Conservation (phyloP, 2,888 invertebrate species). For the Mallateleia sp. region DNA sequence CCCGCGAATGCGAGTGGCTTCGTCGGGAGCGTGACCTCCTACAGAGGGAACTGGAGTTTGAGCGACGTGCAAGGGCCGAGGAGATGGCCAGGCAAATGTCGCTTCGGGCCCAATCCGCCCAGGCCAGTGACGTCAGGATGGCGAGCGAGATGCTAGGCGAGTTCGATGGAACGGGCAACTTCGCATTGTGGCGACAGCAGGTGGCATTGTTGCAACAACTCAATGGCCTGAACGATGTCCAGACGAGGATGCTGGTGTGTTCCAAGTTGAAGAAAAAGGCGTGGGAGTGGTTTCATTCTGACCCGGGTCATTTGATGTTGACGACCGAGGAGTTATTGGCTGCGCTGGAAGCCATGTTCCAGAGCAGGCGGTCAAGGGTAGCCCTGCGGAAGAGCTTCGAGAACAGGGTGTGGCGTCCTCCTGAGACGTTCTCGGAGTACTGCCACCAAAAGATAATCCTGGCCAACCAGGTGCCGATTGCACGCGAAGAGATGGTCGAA, state of each 20-base stretch:
- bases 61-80: no score
- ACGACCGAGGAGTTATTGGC: conserved; percentile 39
- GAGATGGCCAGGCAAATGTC: no score
- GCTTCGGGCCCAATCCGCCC: no score
- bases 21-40: background rate
- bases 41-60: conserved; percentile 19
- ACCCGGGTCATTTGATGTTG: conserved; percentile 42
- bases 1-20: background rate
- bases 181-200: no score
- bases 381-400: conserved; percentile 47
- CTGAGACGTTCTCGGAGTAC: conserved; percentile 65
- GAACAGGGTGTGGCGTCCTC: conserved; percentile 20
- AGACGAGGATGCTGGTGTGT: conserved; percentile 33
- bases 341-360: conserved; percentile 45
- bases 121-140: no score
- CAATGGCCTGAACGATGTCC: no score
- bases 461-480: conserved; percentile 59
- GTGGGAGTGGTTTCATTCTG: conserved; percentile 63
- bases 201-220: no score
- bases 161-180: no score
- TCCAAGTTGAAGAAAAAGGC: conserved; percentile 65
- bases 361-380: conserved; percentile 29
- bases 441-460: conserved; percentile 65
- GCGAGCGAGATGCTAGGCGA: no score
- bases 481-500: conserved; percentile 55